Base-by-base conservation (phyloP, 1,140 invertebrate genomes). In the Eumeta japonica region DNA sequence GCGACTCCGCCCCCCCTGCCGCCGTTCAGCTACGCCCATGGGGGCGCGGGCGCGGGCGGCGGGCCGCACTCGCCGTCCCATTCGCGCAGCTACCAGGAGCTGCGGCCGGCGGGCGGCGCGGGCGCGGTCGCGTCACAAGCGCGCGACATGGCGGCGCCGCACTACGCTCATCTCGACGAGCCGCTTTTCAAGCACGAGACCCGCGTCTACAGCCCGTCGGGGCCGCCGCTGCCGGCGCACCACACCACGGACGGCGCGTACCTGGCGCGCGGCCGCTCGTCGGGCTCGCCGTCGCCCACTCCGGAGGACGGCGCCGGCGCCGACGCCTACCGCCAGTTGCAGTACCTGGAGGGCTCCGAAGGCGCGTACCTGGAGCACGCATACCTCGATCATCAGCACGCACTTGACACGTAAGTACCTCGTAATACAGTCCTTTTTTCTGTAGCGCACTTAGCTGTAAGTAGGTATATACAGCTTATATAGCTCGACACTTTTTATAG, bases 91-190 rank as follows among this genome's bases (percentile, higher is more conserved):
- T 66, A 66, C 55, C 56, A 66, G 60, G 60, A 63, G 56, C 58
- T 63, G 60, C 60, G 60, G 49, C 59, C 62, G 41, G 55, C 52
- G 45, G n/a, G n/a, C n/a, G n/a, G n/a, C n/a, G n/a, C n/a, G n/a
- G n/a, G n/a, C n/a, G n/a, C n/a, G n/a, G n/a, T n/a, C n/a, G 52
- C 54, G 51, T 28, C 58, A 55, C 55, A 56, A 52, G 56, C 56
- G 51, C 62, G 62, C 52, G 64, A 68, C 55, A 62, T 65, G 64
- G 60, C 62, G 55, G 37, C 62, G 27, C n/a, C n/a, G n/a, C n/a
- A n/a, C n/a, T 68, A 68, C 62, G 52, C 55, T 54, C 60, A 61
- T 52, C 50, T 62, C 46, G 65, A 66, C 31, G 59, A 62, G 45
- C 40, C 53, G 49, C 55, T 66, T 42, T 64, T 62, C 57, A 63